These are phyloP conservation scores for Phalloptychus januarius DNA, from an alignment of 2,797 vertebrate genomes.

Conservation along the genomic window DNA sequence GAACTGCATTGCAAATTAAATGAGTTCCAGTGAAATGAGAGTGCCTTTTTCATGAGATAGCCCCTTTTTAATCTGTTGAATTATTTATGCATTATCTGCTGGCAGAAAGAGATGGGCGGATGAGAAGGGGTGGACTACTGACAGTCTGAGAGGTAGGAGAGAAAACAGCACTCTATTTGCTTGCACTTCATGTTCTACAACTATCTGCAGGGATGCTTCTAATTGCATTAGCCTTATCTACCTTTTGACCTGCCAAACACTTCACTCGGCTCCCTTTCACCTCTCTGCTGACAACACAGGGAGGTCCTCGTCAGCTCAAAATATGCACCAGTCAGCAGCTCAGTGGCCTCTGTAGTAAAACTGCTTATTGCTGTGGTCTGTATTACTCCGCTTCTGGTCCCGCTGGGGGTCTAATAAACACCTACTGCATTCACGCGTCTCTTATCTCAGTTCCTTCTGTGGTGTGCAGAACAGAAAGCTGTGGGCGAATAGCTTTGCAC, in stretches of 20 bases:
- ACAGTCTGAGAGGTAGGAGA: conserved; percentile 22
- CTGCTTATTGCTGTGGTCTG: conserved; percentile 35
- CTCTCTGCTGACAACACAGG: conserved; percentile 45
- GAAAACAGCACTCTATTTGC: conserved; percentile 15
- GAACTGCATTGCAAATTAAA: conserved; percentile 19
- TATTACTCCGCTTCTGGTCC: conserved; percentile 25
- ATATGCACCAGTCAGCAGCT: conserved; percentile 65
- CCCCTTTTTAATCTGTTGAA: conserved; percentile 55
- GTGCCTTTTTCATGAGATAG: conserved; percentile 29
- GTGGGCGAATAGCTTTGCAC: background rate
- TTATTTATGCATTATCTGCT: conserved; percentile 63
- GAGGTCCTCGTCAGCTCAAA: conserved; percentile 62
- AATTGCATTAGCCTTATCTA: conserved; percentile 6
- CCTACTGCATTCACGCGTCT: conserved; percentile 26
- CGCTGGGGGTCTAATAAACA: conserved; percentile 43
- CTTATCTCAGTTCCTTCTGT: background rate
- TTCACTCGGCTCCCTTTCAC: conserved; percentile 24
- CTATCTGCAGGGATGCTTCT: conserved; percentile 9
- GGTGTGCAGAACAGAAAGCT: background rate
- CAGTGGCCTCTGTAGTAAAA: conserved; percentile 38
- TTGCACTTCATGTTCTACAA: conserved; percentile 11
- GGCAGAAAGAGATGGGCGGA: conserved; percentile 14
- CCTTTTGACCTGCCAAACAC: background rate
- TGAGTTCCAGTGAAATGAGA: conserved; percentile 22
- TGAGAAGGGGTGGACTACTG: conserved; percentile 30